Base-by-base conservation (phyloP, 2,888 invertebrate species). In the Chesias legatella region DNA sequence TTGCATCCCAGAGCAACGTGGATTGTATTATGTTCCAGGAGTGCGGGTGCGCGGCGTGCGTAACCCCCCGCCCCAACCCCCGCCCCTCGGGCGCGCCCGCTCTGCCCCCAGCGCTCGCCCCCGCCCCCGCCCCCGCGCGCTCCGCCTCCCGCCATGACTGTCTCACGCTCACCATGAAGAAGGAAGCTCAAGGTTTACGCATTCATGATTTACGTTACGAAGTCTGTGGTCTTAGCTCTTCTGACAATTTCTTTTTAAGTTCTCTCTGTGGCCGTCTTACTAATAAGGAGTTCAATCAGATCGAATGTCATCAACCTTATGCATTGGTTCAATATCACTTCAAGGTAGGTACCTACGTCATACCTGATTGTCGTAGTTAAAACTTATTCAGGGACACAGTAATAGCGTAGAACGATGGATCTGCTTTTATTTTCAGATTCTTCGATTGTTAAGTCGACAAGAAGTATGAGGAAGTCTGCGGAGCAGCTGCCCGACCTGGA, bases 401-500 rank as follows among this genome's bases (percentile, higher is more conserved):
- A n/a, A n/a, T n/a, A n/a, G n/a, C n/a, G n/a, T n/a, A n/a, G n/a
- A n/a, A n/a, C n/a, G n/a, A n/a, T n/a, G n/a, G n/a, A n/a, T n/a
- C n/a, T n/a, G n/a, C n/a, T n/a, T n/a, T n/a, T n/a, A n/a, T 29
- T 45, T 49, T 2, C 65, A 84, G 84, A 81, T 58, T 81, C 80
- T 63, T 77, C 81, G 26, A 70, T 80, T 62, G 67, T 80, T 58
- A 74, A n/a, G n/a, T n/a, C 82, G n/a, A 74, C 78, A 23, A 83
- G 80, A 75, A 79, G 77, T 63, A 55, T 61, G 59, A 75, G 78
- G 73, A 81, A 77, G 60, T 73, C 71, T 2, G 62, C 60, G n/a
- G 80, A 76, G 28, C 67, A 70, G 24, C 68, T 84, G 25, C 84
- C 84, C 0, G 79, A 79, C 41, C 60, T 84, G 45, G 83, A 84